Evolutionary conservation across 2,113 vertebrate genomes (phyloP), one percentile per base, ranked within the genome.

Genomic region (Polyodon spathula): DNA sequence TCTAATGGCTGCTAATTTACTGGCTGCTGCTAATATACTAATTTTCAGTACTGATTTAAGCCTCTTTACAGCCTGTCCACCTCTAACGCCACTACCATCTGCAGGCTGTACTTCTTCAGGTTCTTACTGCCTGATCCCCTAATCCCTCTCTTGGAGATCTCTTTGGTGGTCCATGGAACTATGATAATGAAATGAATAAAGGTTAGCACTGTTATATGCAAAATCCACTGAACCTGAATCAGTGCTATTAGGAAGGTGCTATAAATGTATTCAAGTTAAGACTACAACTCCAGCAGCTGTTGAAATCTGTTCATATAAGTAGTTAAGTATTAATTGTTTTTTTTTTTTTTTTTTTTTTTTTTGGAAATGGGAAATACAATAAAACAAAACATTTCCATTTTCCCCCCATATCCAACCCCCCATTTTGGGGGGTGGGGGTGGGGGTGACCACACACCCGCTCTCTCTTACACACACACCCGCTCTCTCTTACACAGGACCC

Each of bases 31-130:
- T 37, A 92, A 60, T 14, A 87, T 91, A 73, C 89, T 90, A 59
- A 93, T 76, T 71, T 91, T 91, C 78, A 93, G 86, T 67, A 84
- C 88, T 70, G 84, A 81, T 76, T 81, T 95, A 46, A 93, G 69
- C 67, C 72, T 94, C 72, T 85, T 91, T 76, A 85, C 84, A 76
- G 83, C 86, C 69, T 81, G 78, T 15, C 69, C 66, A 68, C 15
- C 75, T 11, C 79, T 73, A 71, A 78, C 75, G 59, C 67, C 51
- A 76, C 79, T 70, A 81, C 79, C 76, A 74, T 73, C 71, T 42
- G 15, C 78, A 59, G 78, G 74, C 66, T 1, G 62, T 70, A 69
- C 75, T 69, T 75, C 70, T 69, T 78, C 78, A 43, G 75, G 72
- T 63, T 80, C 79, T 74, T 73, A 82, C 86, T 60, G 82, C 73